Conservation (phyloP, 2,888 invertebrate species). For the Lissonota sp. region DNA sequence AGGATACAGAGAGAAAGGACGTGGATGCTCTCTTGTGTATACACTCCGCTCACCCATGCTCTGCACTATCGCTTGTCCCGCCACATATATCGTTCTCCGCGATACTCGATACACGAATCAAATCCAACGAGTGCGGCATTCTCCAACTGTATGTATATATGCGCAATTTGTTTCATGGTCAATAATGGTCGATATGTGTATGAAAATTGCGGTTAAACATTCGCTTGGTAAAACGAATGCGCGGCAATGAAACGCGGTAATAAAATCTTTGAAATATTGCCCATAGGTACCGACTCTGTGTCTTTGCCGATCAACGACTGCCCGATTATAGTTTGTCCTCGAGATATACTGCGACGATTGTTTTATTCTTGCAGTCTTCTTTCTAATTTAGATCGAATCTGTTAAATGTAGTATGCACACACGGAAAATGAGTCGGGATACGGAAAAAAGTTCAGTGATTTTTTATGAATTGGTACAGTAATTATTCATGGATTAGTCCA, state of each 20-base stretch:
- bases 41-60: not conserved
- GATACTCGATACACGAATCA: conserved; percentile 49
- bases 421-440: too few relatives aligned
- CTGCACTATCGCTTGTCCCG: too few relatives aligned
- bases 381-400: too few relatives aligned
- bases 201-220: not conserved
- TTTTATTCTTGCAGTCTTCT: too few relatives aligned
- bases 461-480: too few relatives aligned
- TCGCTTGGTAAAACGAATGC: not conserved
- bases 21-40: conserved; percentile 20
- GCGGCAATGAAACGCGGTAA: not conserved
- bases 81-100: conserved; percentile 18
- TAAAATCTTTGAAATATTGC: not conserved
- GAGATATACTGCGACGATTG: too few relatives aligned
- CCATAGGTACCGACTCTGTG: too few relatives aligned
- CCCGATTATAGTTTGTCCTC: too few relatives aligned
- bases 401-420: too few relatives aligned
- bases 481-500: too few relatives aligned
- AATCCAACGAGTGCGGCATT: conserved; percentile 36
- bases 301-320: too few relatives aligned
- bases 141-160: not conserved
- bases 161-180: conserved; percentile 28
- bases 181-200: not conserved
- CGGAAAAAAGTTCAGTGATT: too few relatives aligned
- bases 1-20: conserved; percentile 32